These are phyloP conservation scores for Carcinoscorpius rotundicauda DNA, from an alignment of 1,140 invertebrate genomes.

Conservation along the genomic window DNA sequence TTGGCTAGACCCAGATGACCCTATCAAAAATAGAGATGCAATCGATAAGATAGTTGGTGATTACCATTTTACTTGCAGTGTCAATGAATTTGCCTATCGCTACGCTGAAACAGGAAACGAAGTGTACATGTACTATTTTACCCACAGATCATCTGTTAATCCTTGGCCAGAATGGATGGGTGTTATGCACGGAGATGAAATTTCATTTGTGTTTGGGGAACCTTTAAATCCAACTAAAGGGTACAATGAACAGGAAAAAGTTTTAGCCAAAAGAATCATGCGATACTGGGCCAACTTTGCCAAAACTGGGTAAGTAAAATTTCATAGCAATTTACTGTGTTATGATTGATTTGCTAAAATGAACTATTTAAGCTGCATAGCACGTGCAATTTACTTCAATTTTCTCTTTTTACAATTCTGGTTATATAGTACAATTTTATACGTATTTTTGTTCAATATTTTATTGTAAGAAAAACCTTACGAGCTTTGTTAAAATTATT, in stretches of 20 bases:
- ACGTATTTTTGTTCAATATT: too few relatives aligned
- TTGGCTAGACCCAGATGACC: slow-evolving; percentile 77
- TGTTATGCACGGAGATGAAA: slow-evolving; percentile 91
- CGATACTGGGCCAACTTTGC: slow-evolving; percentile 92
- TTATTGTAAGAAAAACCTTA: too few relatives aligned
- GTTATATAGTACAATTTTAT: too few relatives aligned
- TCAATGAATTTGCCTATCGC: slow-evolving; percentile 66
- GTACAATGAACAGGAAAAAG: slow-evolving; percentile 64
- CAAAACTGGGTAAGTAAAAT: slow-evolving; percentile 63
- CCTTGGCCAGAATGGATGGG: slow-evolving; percentile 94
- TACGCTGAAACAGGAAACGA: slow-evolving; percentile 78
- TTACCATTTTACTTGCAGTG: slow-evolving; percentile 89
- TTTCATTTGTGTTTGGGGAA: slow-evolving; percentile 87
- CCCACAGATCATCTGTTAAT: slow-evolving; percentile 67
- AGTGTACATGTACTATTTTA: slow-evolving; percentile 92
- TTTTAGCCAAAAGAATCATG: slow-evolving; percentile 76
- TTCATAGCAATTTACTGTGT: too few relatives aligned
- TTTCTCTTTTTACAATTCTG: too few relatives aligned
- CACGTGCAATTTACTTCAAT: too few relatives aligned
- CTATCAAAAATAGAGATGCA: slow-evolving; percentile 63
- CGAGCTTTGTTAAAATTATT: too few relatives aligned
- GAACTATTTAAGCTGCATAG: too few relatives aligned
- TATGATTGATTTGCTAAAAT: too few relatives aligned
- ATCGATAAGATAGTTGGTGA: slow-evolving; percentile 93
- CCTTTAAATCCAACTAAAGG: slow-evolving; percentile 64